Percentiles rank a stretch among this genome's conserved stretches.
These are phyloP conservation scores for Perca fluviatilis DNA, from an alignment of 2,113 vertebrate species.

Conservation along the genomic window DNA sequence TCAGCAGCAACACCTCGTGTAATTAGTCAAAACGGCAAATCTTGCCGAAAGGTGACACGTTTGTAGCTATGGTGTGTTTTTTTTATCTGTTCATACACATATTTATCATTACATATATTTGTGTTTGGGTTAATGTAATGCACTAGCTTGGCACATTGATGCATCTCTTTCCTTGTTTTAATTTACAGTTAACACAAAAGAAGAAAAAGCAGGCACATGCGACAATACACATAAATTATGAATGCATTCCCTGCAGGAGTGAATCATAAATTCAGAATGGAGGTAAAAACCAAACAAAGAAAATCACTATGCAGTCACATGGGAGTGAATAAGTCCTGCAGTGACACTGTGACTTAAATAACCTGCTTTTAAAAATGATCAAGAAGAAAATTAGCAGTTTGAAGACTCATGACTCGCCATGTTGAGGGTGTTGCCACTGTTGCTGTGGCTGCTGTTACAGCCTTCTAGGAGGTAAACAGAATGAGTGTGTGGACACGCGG, in stretches of 20 bases:
- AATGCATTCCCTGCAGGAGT: constrained; percentile 27
- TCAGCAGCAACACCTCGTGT: background rate
- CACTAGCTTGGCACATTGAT: background rate
- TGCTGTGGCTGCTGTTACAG: constrained; percentile 30
- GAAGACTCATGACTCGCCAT: constrained; percentile 14
- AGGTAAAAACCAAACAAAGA: constrained; percentile 14
- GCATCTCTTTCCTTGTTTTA: constrained; percentile 17
- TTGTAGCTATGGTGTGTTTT: background rate
- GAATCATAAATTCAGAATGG: constrained; percentile 31
- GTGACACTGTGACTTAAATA: constrained; percentile 18
- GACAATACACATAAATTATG: constrained; percentile 44
- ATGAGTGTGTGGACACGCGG: constrained; percentile 56
- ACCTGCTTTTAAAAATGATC: constrained; percentile 11
- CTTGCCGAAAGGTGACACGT: background rate
- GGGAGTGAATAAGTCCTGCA: background rate
- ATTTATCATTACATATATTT: background rate
- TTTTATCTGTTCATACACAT: background rate
- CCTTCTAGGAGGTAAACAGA: constrained; percentile 44
- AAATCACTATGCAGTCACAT: background rate
- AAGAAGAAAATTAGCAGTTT: constrained; percentile 7
- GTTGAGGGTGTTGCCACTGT: background rate
- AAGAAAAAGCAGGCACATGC: constrained; percentile 3
- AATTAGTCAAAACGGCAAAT: background rate
- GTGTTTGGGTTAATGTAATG: background rate
- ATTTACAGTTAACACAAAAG: constrained; percentile 34